Conservation (phyloP, 37 sponge, comb jelly and placozoan genomes). For the Crambe crambe region DNA sequence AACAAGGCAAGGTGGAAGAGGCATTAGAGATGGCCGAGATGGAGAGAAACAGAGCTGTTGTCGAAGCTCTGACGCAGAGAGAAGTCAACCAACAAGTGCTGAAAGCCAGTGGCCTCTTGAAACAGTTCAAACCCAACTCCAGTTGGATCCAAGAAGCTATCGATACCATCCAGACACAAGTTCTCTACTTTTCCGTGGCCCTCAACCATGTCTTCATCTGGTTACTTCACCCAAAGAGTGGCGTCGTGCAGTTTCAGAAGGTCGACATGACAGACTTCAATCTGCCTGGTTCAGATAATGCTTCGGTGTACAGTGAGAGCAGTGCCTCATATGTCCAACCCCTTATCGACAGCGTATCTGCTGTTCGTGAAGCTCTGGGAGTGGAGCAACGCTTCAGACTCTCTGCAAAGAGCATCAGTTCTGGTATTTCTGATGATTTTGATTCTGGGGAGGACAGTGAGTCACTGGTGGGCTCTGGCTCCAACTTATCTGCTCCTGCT, state of each 20-base stretch:
- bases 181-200: conserved; percentile 85
- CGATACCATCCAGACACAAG: conserved; percentile 48
- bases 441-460: conserved; percentile 65
- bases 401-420: conserved; percentile 45
- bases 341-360: conserved; percentile 56
- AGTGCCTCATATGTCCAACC: conserved; percentile 65
- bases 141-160: conserved; percentile 70
- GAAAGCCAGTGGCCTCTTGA: conserved; percentile 61
- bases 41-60: conserved; percentile 70
- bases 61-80: conserved; percentile 62
- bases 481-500: conserved; percentile 17
- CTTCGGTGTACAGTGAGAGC: conserved; percentile 73
- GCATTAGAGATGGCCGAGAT: conserved; percentile 92
- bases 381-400: conserved; percentile 57
- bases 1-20: conserved; percentile 71
- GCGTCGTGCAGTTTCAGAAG: conserved; percentile 87
- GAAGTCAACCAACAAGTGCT: conserved; percentile 60
- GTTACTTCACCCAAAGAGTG: conserved; percentile 85
- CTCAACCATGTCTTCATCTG: conserved; percentile 85
- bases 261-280: conserved; percentile 71
- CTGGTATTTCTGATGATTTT: conserved; percentile 61
- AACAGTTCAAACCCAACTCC: conserved; percentile 51
- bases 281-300: conserved; percentile 48
- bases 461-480: conserved; percentile 33
- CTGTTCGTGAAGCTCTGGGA: conserved; percentile 73